Base-by-base conservation (phyloP, 2,888 invertebrate genomes). In the Onchidella celtica region DNA sequence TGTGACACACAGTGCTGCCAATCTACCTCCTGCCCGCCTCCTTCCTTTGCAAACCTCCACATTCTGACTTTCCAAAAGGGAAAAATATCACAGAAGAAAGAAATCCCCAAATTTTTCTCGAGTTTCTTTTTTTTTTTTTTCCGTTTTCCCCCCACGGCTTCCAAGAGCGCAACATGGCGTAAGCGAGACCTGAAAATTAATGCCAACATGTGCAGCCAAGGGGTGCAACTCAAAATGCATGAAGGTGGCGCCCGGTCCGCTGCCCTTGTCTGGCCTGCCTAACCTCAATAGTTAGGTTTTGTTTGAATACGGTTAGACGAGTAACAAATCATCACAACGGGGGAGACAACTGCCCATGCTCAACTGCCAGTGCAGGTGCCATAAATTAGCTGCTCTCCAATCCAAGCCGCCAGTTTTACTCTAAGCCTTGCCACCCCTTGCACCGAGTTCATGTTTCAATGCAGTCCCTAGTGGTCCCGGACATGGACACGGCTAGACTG, bases 1-100 rank as follows among this genome's bases (percentile, higher is more conserved):
- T 55, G 59, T 73, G 73, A 73, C 73, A 59, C 59, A 11, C 36
- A n/a, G n/a, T 70, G 55, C 47, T 70, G 29, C 55, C 70, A 21
- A 17, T 32, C 47, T 40, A 14, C 55, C 14, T 57, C 32, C 3
- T 57, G 57, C 24, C 55, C 38, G 72, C n/a, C 40, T 61, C 24
- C 21, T 57, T 55, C 27, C 21, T 57, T 6, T n/a, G n/a, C 14
- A 14, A 73, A 59, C 59, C 73, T 73, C 32, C 59, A 59, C 73
- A 24, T 24, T 38, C 32, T 17, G 2, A 38, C 29, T 29, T 70
- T 32, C 36, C n/a, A 36, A n/a, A n/a, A n/a, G 29, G n/a, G 29
- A n/a, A n/a, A n/a, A 61, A n/a, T 6, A 24, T 6, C 6, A 32
- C 32, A 55, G 17, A 29, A 57, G 57, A 57, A 57, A 72, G 72